Conservation (phyloP, 2,888 invertebrate genomes). For the Emmelina monodactyla region DNA sequence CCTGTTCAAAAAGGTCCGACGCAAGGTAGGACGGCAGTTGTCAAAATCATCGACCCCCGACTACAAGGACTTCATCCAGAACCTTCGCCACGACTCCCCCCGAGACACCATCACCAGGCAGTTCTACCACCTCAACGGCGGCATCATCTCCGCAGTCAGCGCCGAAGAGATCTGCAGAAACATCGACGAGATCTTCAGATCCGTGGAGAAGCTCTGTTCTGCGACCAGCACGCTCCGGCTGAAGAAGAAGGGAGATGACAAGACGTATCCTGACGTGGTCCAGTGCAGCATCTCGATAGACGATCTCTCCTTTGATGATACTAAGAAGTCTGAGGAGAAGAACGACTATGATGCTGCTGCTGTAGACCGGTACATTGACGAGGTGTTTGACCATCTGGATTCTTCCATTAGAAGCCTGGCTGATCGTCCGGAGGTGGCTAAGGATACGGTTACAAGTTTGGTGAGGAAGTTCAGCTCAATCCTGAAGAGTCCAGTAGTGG, state of each 20-base stretch:
- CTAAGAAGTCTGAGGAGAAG: slow-evolving; percentile 19
- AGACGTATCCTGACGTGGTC: slow-evolving; percentile 29
- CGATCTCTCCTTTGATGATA: slow-evolving; percentile 46
- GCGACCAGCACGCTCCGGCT: slow-evolving; percentile 31
- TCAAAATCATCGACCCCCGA: slow-evolving; percentile 29
- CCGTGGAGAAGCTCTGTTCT: slow-evolving; percentile 41
- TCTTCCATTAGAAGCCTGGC: slow-evolving; percentile 27
- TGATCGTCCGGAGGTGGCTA: slow-evolving; percentile 21
- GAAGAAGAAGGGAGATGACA: slow-evolving; percentile 17
- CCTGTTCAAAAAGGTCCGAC: slow-evolving; percentile 36
- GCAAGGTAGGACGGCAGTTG: slow-evolving; percentile 29
- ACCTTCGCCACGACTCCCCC: slow-evolving; percentile 24
- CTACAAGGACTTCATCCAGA: slow-evolving; percentile 39
- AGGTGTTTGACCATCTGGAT: slow-evolving; percentile 40
- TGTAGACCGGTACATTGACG: slow-evolving; percentile 43
- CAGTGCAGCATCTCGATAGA: slow-evolving; percentile 42
- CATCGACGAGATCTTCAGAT: slow-evolving; percentile 49
- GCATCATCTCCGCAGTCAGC: slow-evolving; percentile 41
- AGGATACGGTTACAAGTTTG: slow-evolving; percentile 41
- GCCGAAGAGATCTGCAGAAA: slow-evolving; percentile 44
- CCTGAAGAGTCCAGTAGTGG: slow-evolving; percentile 29
- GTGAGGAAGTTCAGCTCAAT: slow-evolving; percentile 43
- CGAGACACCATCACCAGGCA: slow-evolving; percentile 24
- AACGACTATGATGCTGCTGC: slow-evolving; percentile 28
- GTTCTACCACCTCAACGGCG: slow-evolving; percentile 36